phyloP scores from a whole-genome alignment of 2,888 invertebrate species.

The Magallana nippona region DNA sequence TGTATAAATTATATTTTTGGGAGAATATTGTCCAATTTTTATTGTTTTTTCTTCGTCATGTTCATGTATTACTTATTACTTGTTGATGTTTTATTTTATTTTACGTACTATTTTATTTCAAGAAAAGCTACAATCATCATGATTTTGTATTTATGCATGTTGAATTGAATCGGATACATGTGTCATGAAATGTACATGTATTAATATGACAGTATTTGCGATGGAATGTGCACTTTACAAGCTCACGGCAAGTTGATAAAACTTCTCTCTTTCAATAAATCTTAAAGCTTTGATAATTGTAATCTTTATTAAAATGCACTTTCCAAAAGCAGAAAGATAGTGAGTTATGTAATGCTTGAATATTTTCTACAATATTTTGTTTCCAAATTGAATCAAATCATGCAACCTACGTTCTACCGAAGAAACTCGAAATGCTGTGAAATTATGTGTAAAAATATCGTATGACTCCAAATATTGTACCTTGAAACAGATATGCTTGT shows the following conservation, averaged over 20 bases:
- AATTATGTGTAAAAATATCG: constrained; percentile 18
- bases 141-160: constrained; percentile 16
- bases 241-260: not conserved
- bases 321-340: not conserved
- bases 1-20: not conserved
- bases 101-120: not conserved
- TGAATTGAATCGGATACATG: not conserved
- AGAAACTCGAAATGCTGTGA: constrained; percentile 1
- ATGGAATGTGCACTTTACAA: not conserved
- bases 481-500: constrained; percentile 30
- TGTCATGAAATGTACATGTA: not conserved
- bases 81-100: not conserved
- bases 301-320: constrained; percentile 10
- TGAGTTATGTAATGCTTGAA: constrained; percentile 2
- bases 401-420: constrained; percentile 6
- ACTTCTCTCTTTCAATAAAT: not conserved
- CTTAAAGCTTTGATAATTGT: not conserved
- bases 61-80: not conserved
- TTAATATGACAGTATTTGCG: too few species aligned
- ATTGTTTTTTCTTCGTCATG: not conserved
- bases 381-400: constrained; percentile 1
- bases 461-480: constrained; percentile 18
- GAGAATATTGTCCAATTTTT: not conserved
- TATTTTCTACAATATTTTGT: not conserved
- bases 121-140: constrained; percentile 10